These are phyloP conservation scores for Bicyclus anynana DNA, from an alignment of 1,140 invertebrate genomes.

Conservation along the genomic window DNA sequence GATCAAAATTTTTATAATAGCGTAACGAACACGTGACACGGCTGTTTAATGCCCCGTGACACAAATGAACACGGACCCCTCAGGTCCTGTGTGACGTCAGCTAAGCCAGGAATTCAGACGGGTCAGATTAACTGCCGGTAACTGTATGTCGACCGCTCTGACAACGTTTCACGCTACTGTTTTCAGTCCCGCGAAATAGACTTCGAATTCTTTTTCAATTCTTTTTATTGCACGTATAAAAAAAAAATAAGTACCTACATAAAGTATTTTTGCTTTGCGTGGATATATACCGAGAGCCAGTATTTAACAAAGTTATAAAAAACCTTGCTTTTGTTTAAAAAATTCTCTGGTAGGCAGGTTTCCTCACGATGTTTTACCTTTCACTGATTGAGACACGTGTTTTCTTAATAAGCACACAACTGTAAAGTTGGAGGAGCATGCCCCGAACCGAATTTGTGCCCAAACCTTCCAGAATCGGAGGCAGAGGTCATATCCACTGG, in stretches of 20 bases:
- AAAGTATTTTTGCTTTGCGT: background rate
- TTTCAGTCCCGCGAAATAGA: background rate
- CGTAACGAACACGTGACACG: background rate
- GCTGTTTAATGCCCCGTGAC: background rate
- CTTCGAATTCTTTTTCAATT: background rate
- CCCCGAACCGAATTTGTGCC: too few relatives aligned
- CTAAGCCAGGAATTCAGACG: conserved; percentile 4
- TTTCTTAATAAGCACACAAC: too few relatives aligned
- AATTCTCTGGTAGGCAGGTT: too few relatives aligned
- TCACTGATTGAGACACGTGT: too few relatives aligned
- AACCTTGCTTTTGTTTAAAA: too few relatives aligned
- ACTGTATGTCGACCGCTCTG: background rate
- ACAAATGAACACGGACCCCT: background rate
- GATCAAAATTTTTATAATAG: conserved; percentile 6
- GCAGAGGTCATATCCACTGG: too few relatives aligned
- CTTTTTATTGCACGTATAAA: background rate
- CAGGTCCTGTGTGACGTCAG: background rate
- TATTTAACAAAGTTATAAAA: too few relatives aligned
- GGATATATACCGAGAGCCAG: too few relatives aligned
- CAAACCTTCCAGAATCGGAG: too few relatives aligned
- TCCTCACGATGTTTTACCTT: too few relatives aligned
- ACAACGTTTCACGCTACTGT: background rate
- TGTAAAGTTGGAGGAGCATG: too few relatives aligned
- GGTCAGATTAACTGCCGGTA: conserved; percentile 2
- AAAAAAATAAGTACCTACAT: background rate